A percentile compares a stretch with the other conserved stretches of the same genome.
phyloP scores from a whole-genome alignment of 2,797 vertebrate species.

The Gambelia wislizenii region DNA sequence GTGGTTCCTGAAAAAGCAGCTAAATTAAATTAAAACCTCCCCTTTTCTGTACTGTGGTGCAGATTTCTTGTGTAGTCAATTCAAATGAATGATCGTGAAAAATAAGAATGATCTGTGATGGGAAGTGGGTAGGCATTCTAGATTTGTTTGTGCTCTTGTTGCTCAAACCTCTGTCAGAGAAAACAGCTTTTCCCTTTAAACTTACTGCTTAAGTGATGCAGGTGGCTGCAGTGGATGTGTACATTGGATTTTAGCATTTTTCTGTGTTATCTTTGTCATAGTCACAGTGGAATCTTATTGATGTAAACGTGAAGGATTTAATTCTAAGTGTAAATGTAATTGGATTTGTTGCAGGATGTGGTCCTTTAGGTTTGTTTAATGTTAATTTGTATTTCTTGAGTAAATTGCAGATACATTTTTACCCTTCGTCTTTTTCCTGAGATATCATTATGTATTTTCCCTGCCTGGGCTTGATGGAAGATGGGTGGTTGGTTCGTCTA shows the following conservation, averaged over 20 bases:
- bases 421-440: background rate
- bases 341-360: background rate
- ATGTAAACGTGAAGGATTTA: background rate
- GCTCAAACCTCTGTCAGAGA: background rate
- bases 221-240: background rate
- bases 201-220: background rate
- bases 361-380: background rate
- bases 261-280: background rate
- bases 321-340: background rate
- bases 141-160: background rate
- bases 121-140: background rate
- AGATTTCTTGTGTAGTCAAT: background rate
- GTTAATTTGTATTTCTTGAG: background rate
- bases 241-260: background rate
- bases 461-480: background rate
- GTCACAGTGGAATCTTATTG: background rate
- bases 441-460: too few species aligned
- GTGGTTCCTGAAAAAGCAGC: background rate
- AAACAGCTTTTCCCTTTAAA: slow-evolving; percentile 1
- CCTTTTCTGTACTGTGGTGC: background rate
- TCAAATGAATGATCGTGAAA: background rate
- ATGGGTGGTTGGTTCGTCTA: background rate
- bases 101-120: background rate
- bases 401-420: background rate
- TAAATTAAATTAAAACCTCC: background rate